Evolutionary conservation across 2,113 vertebrate genomes (phyloP).

Genomic region (Neodontobutis hainanensis): DNA sequence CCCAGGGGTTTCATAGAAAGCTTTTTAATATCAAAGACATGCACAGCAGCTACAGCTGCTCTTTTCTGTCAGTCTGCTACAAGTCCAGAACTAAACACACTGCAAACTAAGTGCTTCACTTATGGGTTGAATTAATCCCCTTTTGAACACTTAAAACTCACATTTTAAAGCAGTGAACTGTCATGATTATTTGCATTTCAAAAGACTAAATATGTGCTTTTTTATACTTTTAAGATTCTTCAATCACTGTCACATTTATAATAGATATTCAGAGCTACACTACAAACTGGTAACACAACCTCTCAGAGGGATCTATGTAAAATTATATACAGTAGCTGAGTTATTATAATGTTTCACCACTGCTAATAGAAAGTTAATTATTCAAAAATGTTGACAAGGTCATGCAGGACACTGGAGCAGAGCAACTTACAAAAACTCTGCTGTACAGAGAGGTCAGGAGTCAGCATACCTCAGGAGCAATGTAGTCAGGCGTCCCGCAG

Average conservation of each 20-base stretch:
- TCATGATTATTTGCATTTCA: slow-evolving; percentile 28
- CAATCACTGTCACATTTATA: background rate
- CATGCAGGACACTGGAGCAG: slow-evolving; percentile 45
- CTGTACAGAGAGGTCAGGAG: slow-evolving; percentile 8
- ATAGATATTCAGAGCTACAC: no score
- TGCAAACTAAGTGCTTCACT: slow-evolving; percentile 5
- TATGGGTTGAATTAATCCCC: slow-evolving; percentile 9
- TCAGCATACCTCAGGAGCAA: slow-evolving; percentile 86
- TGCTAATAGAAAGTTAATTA: slow-evolving; percentile 72
- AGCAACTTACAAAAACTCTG: slow-evolving; percentile 3
- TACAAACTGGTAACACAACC: slow-evolving; percentile 18
- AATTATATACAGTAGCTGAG: background rate
- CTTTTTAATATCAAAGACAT: slow-evolving; percentile 64
- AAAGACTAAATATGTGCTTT: slow-evolving; percentile 15
- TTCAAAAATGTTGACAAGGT: slow-evolving; percentile 70
- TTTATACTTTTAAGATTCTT: background rate
- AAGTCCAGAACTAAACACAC: slow-evolving; percentile 17
- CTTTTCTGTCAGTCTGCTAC: slow-evolving; percentile 2
- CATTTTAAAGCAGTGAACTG: slow-evolving; percentile 9
- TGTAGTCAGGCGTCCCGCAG: slow-evolving; percentile 92
- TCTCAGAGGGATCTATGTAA: slow-evolving; percentile 45
- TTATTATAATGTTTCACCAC: slow-evolving; percentile 2
- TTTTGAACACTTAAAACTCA: slow-evolving; percentile 9
- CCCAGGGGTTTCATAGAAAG: slow-evolving; percentile 49
- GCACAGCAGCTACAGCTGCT: slow-evolving; percentile 37